Evolutionary conservation across 2,113 vertebrate species (phyloP).

Genomic region (Seriola quinqueradiata): DNA sequence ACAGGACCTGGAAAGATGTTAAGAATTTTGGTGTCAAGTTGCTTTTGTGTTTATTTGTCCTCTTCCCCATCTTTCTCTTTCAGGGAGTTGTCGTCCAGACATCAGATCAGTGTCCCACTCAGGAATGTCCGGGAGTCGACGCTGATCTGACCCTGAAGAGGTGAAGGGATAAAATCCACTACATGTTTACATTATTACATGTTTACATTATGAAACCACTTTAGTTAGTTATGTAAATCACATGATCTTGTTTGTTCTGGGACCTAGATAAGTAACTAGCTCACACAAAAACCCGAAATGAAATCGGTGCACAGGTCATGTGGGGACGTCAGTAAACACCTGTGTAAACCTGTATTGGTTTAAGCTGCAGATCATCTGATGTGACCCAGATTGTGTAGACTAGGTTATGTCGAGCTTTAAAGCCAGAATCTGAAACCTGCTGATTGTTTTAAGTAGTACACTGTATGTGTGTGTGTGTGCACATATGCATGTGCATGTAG

Average conservation of each 20-base stretch:
- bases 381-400: not conserved
- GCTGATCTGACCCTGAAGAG: constrained; percentile 56
- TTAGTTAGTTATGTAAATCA: not conserved
- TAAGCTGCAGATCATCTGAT: not conserved
- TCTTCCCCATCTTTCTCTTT: not conserved
- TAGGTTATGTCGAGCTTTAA: not conserved
- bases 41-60: not conserved
- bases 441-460: not conserved
- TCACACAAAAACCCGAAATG: not conserved
- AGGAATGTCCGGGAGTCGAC: constrained; percentile 50
- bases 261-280: not conserved
- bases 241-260: not conserved
- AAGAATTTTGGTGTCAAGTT: too few relatives aligned
- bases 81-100: constrained; percentile 66
- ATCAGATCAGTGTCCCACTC: constrained; percentile 62
- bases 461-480: not conserved
- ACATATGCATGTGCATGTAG: not conserved
- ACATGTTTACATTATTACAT: constrained; percentile 10
- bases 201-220: not conserved
- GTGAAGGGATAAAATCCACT: constrained; percentile 1
- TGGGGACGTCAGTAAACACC: not conserved
- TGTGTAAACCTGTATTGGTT: not conserved
- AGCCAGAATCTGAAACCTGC: not conserved
- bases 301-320: not conserved
- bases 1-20: too few relatives aligned